These are phyloP conservation scores for Rhagologus leucostigma DNA, from an alignment of 2,113 vertebrate species.

Conservation along the genomic window DNA sequence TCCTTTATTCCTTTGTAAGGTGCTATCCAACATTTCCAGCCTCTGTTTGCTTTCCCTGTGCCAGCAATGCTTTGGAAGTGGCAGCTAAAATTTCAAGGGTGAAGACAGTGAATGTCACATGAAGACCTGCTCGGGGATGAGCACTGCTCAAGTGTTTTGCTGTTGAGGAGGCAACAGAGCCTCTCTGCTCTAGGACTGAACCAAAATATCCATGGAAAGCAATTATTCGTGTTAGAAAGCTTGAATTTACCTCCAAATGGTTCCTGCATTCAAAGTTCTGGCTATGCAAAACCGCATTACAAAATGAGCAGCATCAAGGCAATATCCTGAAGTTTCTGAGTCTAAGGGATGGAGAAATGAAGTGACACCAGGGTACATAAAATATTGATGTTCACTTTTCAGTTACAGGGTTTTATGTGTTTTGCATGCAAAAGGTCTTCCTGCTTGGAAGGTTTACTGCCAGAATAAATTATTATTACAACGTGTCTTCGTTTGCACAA, in stretches of 20 bases:
- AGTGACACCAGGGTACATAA: neutral
- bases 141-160: fast-evolving
- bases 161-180: neutral
- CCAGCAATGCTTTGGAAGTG: neutral
- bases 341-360: fast-evolving
- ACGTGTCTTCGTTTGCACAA: neutral
- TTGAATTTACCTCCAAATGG: neutral
- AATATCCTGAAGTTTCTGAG: neutral
- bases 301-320: neutral
- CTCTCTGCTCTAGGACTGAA: neutral
- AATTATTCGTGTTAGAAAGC: neutral
- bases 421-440: neutral
- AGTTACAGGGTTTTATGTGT: neutral
- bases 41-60: neutral
- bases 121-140: neutral
- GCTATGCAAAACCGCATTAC: neutral
- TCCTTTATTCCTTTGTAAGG: neutral
- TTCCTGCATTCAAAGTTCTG: neutral
- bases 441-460: neutral
- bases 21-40: neutral
- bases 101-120: fast-evolving
- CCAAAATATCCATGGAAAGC: neutral
- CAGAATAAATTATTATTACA: neutral
- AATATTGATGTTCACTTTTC: neutral
- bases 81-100: neutral